Evolutionary conservation across 2,113 vertebrate species (phyloP).

Genomic region (Aptenodytes forsteri): DNA sequence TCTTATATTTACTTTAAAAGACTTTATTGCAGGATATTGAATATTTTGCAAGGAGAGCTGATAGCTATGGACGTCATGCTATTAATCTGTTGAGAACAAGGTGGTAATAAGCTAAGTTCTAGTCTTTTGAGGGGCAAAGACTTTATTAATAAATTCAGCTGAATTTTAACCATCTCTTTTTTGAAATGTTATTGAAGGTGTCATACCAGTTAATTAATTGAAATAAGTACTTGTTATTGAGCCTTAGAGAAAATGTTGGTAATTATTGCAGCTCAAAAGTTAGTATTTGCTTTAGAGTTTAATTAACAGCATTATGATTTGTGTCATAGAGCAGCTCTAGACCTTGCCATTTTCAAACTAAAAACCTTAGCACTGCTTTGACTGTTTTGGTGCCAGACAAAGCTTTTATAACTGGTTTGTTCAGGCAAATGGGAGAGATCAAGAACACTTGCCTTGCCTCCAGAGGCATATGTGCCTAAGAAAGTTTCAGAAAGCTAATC

Average conservation of each 20-base stretch:
- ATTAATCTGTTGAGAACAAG: conserved; percentile 17
- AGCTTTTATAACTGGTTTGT: neutral
- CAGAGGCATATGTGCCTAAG: neutral
- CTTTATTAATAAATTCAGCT: neutral
- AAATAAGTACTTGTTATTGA: neutral
- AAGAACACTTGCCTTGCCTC: neutral
- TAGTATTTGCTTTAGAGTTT: conserved; percentile 13
- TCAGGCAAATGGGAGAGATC: neutral
- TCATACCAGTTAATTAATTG: neutral
- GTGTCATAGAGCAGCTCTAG: neutral
- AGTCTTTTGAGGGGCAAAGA: neutral
- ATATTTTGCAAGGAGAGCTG: conserved; percentile 28
- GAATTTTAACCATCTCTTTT: neutral
- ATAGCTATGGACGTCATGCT: neutral
- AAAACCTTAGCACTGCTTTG: neutral
- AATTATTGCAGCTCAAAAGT: conserved; percentile 1
- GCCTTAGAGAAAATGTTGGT: neutral
- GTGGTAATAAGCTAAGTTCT: neutral
- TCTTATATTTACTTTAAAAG: conserved; percentile 32
- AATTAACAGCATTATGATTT: conserved; percentile 2
- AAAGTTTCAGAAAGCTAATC: neutral
- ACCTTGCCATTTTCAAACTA: neutral
- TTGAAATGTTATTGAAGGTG: neutral
- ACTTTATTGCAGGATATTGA: conserved; percentile 24
- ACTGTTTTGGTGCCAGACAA: neutral